phyloP scores from a whole-genome alignment of 2,888 invertebrate genomes.

The Polia nebulosa region DNA sequence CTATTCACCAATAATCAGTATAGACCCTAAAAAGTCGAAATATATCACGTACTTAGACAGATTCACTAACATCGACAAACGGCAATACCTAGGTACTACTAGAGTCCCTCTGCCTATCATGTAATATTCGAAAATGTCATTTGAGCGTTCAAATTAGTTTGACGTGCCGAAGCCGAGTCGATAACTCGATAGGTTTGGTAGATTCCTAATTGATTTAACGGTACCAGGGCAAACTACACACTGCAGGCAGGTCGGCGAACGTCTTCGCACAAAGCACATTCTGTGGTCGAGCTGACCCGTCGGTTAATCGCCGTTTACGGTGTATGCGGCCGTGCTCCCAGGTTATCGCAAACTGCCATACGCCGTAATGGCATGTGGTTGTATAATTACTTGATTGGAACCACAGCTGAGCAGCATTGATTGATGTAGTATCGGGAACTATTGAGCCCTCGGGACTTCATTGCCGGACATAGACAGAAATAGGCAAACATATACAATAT shows the following conservation, averaged over 20 bases:
- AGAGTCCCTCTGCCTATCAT: no score
- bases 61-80: conserved; percentile 14
- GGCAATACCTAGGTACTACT: conserved; percentile 1
- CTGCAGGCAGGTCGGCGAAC: conserved; percentile 27
- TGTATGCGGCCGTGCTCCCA: conserved; percentile 39
- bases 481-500: not conserved
- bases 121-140: conserved; percentile 43
- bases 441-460: conserved; percentile 29
- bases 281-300: conserved; percentile 44
- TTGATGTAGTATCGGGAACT: conserved; percentile 37
- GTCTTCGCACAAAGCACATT: conserved; percentile 55
- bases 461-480: conserved; percentile 17
- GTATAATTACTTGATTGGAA: conserved; percentile 46
- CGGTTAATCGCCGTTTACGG: conserved; percentile 49
- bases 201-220: conserved; percentile 63
- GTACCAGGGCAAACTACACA: conserved; percentile 51
- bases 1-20: not conserved
- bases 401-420: conserved; percentile 33
- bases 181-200: conserved; percentile 53
- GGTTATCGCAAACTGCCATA: conserved; percentile 45
- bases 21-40: not conserved
- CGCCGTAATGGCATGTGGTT: conserved; percentile 46
- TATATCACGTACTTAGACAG: not conserved
- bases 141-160: conserved; percentile 41
- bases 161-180: conserved; percentile 43